Base-by-base conservation (phyloP, 2,797 vertebrate species). In the Scleropages formosus region DNA sequence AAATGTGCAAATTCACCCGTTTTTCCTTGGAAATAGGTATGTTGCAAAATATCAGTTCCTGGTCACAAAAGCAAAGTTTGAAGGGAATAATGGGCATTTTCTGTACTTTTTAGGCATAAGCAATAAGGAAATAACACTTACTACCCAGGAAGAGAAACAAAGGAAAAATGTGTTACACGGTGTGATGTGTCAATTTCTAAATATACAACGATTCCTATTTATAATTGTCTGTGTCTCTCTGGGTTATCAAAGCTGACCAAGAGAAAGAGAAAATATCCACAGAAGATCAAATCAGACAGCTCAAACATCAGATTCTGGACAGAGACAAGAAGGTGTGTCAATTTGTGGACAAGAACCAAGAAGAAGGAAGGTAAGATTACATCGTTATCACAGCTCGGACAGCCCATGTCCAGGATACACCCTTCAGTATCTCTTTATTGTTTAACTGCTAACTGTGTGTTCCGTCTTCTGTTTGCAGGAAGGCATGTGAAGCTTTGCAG, bases 341-440 rank as follows among this genome's bases (percentile, higher is more conserved):
- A 39, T 86, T 80, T 83, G 87, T 85, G 26, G 88, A 93, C 77
- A 12, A n/a, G 12, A 56, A 53, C 0, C 73, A 78, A 0, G 82
- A 78, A 0, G 88, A 91, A 76, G 87, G 81, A 67, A 78, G 80
- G 93, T 93, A 84, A 87, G 88, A 22, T n/a, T n/a, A n/a, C n/a
- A n/a, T n/a, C n/a, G n/a, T n/a, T n/a, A 62, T 46, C 56, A 75
- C 8, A 46, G 46, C 20, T 12, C 22, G 9, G 3, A 13, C 49
- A 4, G 16, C 10, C 15, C 60, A 24, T 31, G 78, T 44, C 12
- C 62, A 22, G 31, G 31, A 39, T 2, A 22, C 8, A n/a, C 18
- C 24, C 9, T 26, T 13, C 16, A 26, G 56, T 4, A 12, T 4
- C 0, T 0, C 26, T 56, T 27, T 22, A 60, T 27, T 44, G 2